A percentile compares a stretch with the other conserved stretches of the same genome.
Evolutionary conservation across 1,140 invertebrate species (phyloP).

Genomic region (Drosophila sucinea): DNA sequence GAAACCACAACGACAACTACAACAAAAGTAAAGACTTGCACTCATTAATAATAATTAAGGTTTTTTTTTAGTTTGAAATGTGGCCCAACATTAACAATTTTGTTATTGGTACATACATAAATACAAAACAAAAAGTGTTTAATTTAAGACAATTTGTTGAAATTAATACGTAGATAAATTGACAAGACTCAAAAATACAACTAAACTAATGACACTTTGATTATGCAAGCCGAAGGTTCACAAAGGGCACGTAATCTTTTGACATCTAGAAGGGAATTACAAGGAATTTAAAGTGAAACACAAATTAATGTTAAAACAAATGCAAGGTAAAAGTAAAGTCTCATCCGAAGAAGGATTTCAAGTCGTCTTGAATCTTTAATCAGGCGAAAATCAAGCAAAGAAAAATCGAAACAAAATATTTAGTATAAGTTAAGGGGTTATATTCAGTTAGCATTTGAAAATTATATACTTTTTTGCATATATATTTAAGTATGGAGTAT

Average conservation of each 20-base stretch:
- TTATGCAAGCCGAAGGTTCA: neutral
- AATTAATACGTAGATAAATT: conserved; percentile 38
- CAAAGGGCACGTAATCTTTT: neutral
- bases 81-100: conserved; percentile 21
- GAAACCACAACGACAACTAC: neutral
- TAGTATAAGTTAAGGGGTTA: too few relatives aligned
- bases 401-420: too few relatives aligned
- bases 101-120: neutral
- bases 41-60: conserved; percentile 63
- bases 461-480: too few relatives aligned
- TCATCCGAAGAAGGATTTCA: too few relatives aligned
- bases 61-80: conserved; percentile 24
- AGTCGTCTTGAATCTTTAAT: too few relatives aligned
- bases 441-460: too few relatives aligned
- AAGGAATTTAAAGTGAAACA: too few relatives aligned
- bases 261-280: too few relatives aligned
- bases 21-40: conserved; percentile 7
- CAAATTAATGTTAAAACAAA: too few relatives aligned
- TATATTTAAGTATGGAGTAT: too few relatives aligned
- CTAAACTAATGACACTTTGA: conserved; percentile 4
- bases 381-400: too few relatives aligned
- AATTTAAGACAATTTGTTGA: conserved; percentile 51
- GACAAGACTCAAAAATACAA: neutral
- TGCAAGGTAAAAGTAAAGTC: too few relatives aligned
- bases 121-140: conserved; percentile 37